Percentiles rank a stretch among this genome's conserved stretches.
Conservation (phyloP, 2,888 invertebrate genomes). For the Phanerotoma sp. region DNA sequence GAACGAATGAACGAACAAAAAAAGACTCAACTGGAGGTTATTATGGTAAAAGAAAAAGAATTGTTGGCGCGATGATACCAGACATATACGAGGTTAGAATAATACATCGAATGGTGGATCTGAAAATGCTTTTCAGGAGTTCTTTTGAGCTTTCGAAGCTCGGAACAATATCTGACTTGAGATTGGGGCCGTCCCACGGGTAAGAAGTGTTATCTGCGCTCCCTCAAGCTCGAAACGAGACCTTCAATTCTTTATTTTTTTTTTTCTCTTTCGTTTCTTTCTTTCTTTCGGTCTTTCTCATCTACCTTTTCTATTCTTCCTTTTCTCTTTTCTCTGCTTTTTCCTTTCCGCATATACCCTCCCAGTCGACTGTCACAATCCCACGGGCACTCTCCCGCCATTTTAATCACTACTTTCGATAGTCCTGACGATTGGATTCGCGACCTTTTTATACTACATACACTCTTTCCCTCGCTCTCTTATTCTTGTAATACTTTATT, state of each 20-base stretch:
- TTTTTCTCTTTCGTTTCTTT: constrained; percentile 11
- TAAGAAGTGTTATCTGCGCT: constrained; percentile 52
- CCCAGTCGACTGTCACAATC: constrained; percentile 24
- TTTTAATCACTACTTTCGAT: constrained; percentile 50
- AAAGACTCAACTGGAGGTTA: constrained; percentile 1
- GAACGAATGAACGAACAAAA: too few relatives aligned
- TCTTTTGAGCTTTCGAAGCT: constrained; percentile 53
- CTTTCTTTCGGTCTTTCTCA: constrained; percentile 1
- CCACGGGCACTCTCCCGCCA: constrained; percentile 41
- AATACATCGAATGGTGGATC: constrained; percentile 44
- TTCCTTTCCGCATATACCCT: constrained; percentile 9
- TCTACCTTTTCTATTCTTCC: constrained; percentile 16
- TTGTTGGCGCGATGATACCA: constrained; percentile 31
- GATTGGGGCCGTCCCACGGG: constrained; percentile 52
- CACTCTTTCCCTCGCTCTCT: too few relatives aligned
- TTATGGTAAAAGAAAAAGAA: constrained; percentile 15
- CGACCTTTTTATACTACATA: constrained; percentile 32
- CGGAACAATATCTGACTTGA: constrained; percentile 54
- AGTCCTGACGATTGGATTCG: constrained; percentile 45
- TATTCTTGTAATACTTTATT: too few relatives aligned
- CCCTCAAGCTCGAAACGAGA: constrained; percentile 46
- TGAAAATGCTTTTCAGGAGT: constrained; percentile 48
- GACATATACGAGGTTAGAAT: constrained; percentile 45
- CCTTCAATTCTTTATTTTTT: constrained; percentile 28
- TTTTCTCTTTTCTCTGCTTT: not conserved